Evolutionary conservation across 1,140 invertebrate genomes (phyloP).

Genomic region (Lepidurus apus): DNA sequence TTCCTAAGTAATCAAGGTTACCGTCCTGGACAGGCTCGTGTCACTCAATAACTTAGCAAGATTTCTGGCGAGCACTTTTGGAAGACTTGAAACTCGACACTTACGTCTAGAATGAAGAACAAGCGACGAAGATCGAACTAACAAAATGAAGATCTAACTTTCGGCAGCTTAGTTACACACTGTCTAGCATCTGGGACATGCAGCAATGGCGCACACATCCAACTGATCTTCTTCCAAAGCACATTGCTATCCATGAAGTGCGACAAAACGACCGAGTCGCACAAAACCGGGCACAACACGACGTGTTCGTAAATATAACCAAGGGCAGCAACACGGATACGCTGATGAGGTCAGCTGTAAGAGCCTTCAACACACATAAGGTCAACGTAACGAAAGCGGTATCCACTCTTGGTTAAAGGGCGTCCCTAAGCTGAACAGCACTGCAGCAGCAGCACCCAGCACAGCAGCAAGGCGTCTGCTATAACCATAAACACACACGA

Average conservation of each 20-base stretch:
- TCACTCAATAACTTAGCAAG: neutral
- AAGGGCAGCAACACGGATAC: neutral
- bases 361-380: neutral
- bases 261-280: neutral
- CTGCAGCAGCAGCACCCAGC: conserved; percentile 6
- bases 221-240: neutral
- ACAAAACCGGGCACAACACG: neutral
- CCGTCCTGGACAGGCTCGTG: neutral
- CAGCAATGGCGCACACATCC: neutral
- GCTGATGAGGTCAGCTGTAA: neutral
- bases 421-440: conserved; percentile 10
- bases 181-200: neutral
- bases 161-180: neutral
- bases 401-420: neutral
- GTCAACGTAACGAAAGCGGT: neutral
- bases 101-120: neutral
- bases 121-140: neutral
- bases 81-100: neutral
- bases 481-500: conserved; percentile 19
- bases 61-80: neutral
- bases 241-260: neutral
- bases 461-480: conserved; percentile 17
- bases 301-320: neutral
- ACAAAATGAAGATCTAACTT: neutral
- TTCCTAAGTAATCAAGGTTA: neutral